Conservation (phyloP, 1,140 invertebrate species). For the Drosophila novamexicana region DNA sequence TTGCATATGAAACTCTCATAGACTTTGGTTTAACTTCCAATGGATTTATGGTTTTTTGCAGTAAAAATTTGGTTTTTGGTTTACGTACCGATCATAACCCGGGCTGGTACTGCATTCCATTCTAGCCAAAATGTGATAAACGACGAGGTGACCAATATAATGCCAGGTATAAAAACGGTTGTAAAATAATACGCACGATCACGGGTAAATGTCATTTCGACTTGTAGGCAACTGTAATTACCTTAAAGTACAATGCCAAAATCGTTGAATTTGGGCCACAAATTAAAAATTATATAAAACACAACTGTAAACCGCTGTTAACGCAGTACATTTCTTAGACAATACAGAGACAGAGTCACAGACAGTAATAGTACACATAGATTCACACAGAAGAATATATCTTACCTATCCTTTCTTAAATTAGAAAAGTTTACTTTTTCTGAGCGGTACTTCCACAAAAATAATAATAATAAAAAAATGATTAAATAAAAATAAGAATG, state of each 20-base stretch:
- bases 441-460: background rate
- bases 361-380: conserved; percentile 21
- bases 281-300: conserved; percentile 51
- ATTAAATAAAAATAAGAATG: conserved; percentile 7
- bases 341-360: conserved; percentile 43
- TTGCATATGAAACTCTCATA: conserved; percentile 17
- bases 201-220: conserved; percentile 95
- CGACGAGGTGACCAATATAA: conserved; percentile 97
- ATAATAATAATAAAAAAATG: conserved; percentile 1
- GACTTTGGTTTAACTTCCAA: conserved; percentile 11
- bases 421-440: conserved; percentile 4
- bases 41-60: conserved; percentile 20
- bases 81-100: conserved; percentile 94
- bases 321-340: conserved; percentile 34
- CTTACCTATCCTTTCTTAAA: conserved; percentile 33
- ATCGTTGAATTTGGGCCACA: conserved; percentile 47
- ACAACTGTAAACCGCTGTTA: conserved; percentile 17
- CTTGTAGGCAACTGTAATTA: conserved; percentile 97
- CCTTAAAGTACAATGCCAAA: conserved; percentile 87
- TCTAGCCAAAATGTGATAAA: conserved; percentile 96
- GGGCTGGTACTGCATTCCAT: conserved; percentile 97
- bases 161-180: conserved; percentile 97
- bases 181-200: conserved; percentile 98
- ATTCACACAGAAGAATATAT: conserved; percentile 9
- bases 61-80: conserved; percentile 27